Evolutionary conservation across 2,113 vertebrate genomes (phyloP), one percentile per base, ranked within the genome.

Genomic region (Heterotilapia buettikoferi): DNA sequence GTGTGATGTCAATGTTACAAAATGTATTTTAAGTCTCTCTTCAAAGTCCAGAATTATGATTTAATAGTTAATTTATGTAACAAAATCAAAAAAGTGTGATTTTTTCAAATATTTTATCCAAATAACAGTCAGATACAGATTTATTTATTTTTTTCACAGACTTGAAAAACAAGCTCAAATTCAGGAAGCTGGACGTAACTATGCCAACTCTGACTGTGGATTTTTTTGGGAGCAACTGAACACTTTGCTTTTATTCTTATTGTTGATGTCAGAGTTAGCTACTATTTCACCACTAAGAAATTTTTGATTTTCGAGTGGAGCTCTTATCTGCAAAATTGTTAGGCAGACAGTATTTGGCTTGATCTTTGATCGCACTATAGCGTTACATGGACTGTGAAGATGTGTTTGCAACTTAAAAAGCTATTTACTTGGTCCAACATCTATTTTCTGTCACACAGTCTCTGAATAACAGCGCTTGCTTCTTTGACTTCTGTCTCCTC

Each of bases 351-450:
- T 40, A 40, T 84, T 79, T 81, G 66, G 86, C 9, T 88, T 90
- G 47, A 87, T 86, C 84, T 63, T 53, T 54, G 45, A 61, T 19
- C 31, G 8, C 16, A 31, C 43, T 78, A 53, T 54, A 24, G 61
- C 24, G 50, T 57, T 43, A 82, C 73, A 66, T 1, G 36, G 43
- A n/a, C 66, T 87, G 59, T 71, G 56, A 54, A 88, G 52, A 85
- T 36, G 84, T 80, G 88, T 85, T 63, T 87, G 43, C 63, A 38
- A 31, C 43, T 3, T 82, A 76, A 88, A 93, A 89, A 76, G 6
- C 50, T 68, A 31, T 88, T 90, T 78, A 83, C 68, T 80, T 9
- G 19, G 18, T 24, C 76, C 78, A 19, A 47, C 83, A 66, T 92
- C 79, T 79, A 53, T 78, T 90, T 82, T 59, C 81, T 80, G 79